Evolutionary conservation across 1,140 invertebrate genomes (phyloP).

Genomic region (Polypedilum vanderplanki): DNA sequence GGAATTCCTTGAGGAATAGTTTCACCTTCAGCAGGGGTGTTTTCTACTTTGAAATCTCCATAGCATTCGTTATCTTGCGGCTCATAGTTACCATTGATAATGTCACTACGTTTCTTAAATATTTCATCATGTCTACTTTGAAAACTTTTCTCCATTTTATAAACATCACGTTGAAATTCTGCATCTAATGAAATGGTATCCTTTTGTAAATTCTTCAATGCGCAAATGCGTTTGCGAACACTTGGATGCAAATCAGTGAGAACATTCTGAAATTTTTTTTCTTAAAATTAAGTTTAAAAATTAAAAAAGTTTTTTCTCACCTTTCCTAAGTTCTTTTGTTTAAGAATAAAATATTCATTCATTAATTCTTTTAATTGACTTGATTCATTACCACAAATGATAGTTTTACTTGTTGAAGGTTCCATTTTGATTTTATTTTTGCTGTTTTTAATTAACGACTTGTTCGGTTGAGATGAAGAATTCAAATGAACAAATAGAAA

Average conservation of each 20-base stretch:
- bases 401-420: too few relatives aligned
- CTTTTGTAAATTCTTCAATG: slow-evolving; percentile 80
- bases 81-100: slow-evolving; percentile 56
- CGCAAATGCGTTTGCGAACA: slow-evolving; percentile 72
- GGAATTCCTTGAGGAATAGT: slow-evolving; percentile 66
- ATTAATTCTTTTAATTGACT: not conserved
- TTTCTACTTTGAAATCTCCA: slow-evolving; percentile 54
- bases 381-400: too few relatives aligned
- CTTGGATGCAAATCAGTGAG: slow-evolving; percentile 49
- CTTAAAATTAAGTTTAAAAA: not conserved
- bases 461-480: too few relatives aligned
- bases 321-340: not conserved
- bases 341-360: not conserved
- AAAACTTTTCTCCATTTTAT: slow-evolving; percentile 77
- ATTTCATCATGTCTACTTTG: slow-evolving; percentile 45
- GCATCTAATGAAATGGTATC: slow-evolving; percentile 73
- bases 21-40: not conserved
- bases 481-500: too few relatives aligned
- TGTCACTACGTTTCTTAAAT: slow-evolving; percentile 39
- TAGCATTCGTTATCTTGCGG: slow-evolving; percentile 73
- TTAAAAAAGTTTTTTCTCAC: not conserved
- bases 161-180: slow-evolving; percentile 81
- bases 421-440: too few relatives aligned
- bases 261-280: not conserved
- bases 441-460: too few relatives aligned